A percentile compares a stretch with the other conserved stretches of the same genome.
Evolutionary conservation across 1,140 invertebrate species (phyloP).

Genomic region (Macrosteles quadrilineatus): DNA sequence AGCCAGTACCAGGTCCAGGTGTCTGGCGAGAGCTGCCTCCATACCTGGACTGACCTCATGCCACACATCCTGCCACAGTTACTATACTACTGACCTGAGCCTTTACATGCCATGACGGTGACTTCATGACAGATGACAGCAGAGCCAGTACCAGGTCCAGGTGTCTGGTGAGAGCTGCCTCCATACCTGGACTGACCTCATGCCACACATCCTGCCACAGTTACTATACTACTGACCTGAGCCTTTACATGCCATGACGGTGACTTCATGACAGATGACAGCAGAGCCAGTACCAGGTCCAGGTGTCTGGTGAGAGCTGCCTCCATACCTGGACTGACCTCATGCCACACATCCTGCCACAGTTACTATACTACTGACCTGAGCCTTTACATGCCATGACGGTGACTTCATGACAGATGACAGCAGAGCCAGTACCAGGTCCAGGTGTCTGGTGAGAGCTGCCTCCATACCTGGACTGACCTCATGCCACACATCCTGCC

Average conservation of each 20-base stretch:
- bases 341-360: slow-evolving; percentile 89
- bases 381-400: slow-evolving; percentile 85
- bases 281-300: slow-evolving; percentile 67
- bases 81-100: slow-evolving; percentile 68
- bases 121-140: slow-evolving; percentile 69
- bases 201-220: slow-evolving; percentile 89
- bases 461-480: slow-evolving; percentile 82
- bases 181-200: slow-evolving; percentile 82
- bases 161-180: slow-evolving; percentile 77
- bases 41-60: slow-evolving; percentile 81
- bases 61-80: slow-evolving; percentile 88
- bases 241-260: slow-evolving; percentile 85
- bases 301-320: slow-evolving; percentile 77
- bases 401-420: slow-evolving; percentile 72
- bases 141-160: slow-evolving; percentile 70
- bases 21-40: slow-evolving; percentile 76
- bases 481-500: slow-evolving; percentile 89
- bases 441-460: slow-evolving; percentile 75
- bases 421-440: slow-evolving; percentile 70
- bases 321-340: slow-evolving; percentile 83
- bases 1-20: slow-evolving; percentile 71
- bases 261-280: slow-evolving; percentile 72
- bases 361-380: slow-evolving; percentile 66
- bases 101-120: slow-evolving; percentile 86
- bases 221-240: slow-evolving; percentile 66